Evolutionary conservation across 2,797 vertebrate genomes (phyloP), one percentile per base, ranked within the genome.

Genomic region (Toxotes lorentzi): DNA sequence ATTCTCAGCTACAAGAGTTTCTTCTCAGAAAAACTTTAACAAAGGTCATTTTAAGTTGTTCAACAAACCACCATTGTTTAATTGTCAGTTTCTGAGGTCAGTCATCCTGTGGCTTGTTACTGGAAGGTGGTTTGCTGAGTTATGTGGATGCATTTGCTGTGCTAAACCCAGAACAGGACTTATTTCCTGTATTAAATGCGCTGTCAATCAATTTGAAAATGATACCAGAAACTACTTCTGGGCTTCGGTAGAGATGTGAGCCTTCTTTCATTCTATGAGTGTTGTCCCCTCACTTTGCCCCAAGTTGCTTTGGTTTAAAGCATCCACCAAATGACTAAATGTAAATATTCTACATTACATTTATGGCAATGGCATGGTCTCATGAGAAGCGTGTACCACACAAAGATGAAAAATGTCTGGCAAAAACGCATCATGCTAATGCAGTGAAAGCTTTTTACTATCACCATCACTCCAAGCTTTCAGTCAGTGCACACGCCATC

Each of bases 371-470:
- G 7, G 10, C 23, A 14, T 27, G 41, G 41, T n/a, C 53, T 63
- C 47, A 58, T 45, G 27, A 32, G 16, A 58, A 58, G 13, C 43
- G 11, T 19, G 40, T 17, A 43, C n/a, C 21, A 34, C 48, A 50
- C 7, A 61, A 8, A 4, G 19, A 51, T 73, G 51, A 82, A 82
- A 56, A 70, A 65, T 21, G 16, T 30, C 41, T 59, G n/a, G 47
- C 7, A 51, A 47, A 62, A 82, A 47, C 16, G 62, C 19, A 71
- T 69, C 38, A 59, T n/a, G 41, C 54, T 67, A 70, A 71, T 16
- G 48, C 13, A 17, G 17, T 76, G 38, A 82, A 79, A 73, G 65
- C 73, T 60, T 65, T 78, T 81, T 2, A 51, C 9, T 30, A 50
- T 63, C 32, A 21, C 30, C 50, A 21, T 58, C 24, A 69, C 40